phyloP scores from a whole-genome alignment of 2,888 invertebrate species.

The Melanostoma mellinum region DNA sequence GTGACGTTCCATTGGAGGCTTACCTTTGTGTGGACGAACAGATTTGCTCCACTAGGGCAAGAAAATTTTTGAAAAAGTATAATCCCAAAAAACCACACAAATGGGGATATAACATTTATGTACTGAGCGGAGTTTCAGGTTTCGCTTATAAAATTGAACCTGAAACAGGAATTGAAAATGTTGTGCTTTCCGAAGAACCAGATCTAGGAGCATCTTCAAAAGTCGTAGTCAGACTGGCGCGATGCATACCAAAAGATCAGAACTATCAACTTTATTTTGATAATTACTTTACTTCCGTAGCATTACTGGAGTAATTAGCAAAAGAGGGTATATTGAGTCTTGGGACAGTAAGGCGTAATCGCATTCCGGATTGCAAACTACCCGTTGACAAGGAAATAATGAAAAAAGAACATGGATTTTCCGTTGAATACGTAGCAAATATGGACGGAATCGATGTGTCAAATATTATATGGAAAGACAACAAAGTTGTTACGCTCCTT shows the following conservation, averaged over 20 bases:
- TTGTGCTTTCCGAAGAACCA: slow-evolving; percentile 3
- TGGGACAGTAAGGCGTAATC: slow-evolving; percentile 75
- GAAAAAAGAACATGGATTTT: slow-evolving; percentile 43
- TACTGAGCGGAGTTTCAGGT: slow-evolving; percentile 56
- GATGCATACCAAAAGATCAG: slow-evolving; percentile 51
- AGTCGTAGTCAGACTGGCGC: slow-evolving; percentile 53
- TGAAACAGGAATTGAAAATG: slow-evolving; percentile 31
- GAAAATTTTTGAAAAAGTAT: too few relatives aligned
- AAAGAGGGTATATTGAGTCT: slow-evolving; percentile 73
- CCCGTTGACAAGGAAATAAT: slow-evolving; percentile 72
- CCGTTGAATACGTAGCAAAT: slow-evolving; percentile 72
- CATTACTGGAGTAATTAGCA: slow-evolving; percentile 73
- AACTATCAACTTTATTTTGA: slow-evolving; percentile 50
- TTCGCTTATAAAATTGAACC: slow-evolving; percentile 63
- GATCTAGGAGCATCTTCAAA: slow-evolving; percentile 66
- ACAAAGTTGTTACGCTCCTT: slow-evolving; percentile 76
- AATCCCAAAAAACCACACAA: too few relatives aligned
- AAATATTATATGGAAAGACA: slow-evolving; percentile 77
- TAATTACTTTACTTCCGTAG: slow-evolving; percentile 43
- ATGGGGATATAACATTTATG: too few relatives aligned
- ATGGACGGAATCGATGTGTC: slow-evolving; percentile 72
- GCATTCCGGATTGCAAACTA: slow-evolving; percentile 75
- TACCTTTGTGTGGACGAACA: too few relatives aligned
- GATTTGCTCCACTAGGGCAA: too few relatives aligned
- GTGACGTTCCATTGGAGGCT: too few relatives aligned